Evolutionary conservation across 1,140 invertebrate species (phyloP).

Genomic region (Megalonaias nervosa): DNA sequence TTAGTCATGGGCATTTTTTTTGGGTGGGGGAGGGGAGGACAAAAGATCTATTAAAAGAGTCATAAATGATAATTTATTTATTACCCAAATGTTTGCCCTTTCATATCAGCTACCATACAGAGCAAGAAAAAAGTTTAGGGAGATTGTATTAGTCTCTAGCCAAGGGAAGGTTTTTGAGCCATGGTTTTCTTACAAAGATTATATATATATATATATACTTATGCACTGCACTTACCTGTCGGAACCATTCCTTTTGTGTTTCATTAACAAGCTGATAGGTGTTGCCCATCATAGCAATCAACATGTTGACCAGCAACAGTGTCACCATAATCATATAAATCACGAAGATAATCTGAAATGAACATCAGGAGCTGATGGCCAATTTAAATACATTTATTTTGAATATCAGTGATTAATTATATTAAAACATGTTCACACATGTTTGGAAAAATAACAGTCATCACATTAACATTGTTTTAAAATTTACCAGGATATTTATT

Average conservation of each 20-base stretch:
- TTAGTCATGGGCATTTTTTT: no score
- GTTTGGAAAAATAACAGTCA: no score
- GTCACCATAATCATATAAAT: slow-evolving; percentile 97
- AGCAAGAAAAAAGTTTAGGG: not conserved
- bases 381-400: no score
- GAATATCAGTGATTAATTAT: no score
- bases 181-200: no score
- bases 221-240: slow-evolving; percentile 80
- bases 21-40: no score
- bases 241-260: slow-evolving; percentile 97
- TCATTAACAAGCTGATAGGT: slow-evolving; percentile 97
- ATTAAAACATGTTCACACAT: no score
- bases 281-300: slow-evolving; percentile 99
- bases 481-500: no score
- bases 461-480: no score
- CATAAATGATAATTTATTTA: no score
- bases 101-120: not conserved
- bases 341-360: slow-evolving; percentile 87
- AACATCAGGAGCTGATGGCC: not conserved
- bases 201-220: not conserved
- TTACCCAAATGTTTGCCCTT: not conserved
- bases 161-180: not conserved
- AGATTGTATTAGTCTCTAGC: not conserved
- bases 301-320: slow-evolving; percentile 96
- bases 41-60: no score